phyloP scores from a whole-genome alignment of 2,113 vertebrate genomes.

The Dicentrarchus labrax region DNA sequence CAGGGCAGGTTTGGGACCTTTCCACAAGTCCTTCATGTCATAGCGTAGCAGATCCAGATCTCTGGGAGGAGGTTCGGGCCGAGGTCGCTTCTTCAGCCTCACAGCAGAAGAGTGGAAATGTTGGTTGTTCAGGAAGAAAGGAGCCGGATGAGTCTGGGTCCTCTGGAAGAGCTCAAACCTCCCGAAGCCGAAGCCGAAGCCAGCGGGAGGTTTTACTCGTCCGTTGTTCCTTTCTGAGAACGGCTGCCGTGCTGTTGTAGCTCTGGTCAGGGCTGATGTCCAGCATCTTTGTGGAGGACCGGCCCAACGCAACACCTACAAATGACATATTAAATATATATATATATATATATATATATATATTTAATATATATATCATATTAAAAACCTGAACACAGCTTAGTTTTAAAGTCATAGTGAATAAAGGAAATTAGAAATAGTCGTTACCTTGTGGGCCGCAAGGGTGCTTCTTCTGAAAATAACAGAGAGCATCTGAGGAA shows the following conservation, averaged over 20 bases:
- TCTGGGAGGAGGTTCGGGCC: constrained; percentile 53
- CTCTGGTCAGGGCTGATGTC: constrained; percentile 23
- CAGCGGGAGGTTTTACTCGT: neutral
- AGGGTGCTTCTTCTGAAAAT: constrained; percentile 50
- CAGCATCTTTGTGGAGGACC: constrained; percentile 50
- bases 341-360: too few relatives aligned
- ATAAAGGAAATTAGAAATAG: neutral
- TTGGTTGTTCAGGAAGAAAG: constrained; percentile 13
- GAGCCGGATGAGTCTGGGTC: neutral
- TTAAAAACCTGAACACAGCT: neutral
- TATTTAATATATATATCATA: too few relatives aligned
- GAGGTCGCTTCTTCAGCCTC: constrained; percentile 63
- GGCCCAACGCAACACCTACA: constrained; percentile 48
- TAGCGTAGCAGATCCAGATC: constrained; percentile 75
- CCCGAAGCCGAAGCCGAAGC: constrained; percentile 1
- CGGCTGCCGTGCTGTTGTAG: constrained; percentile 5
- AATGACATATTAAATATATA: too few relatives aligned
- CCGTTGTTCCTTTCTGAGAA: neutral
- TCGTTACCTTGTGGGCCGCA: constrained; percentile 61
- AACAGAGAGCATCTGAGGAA: constrained; percentile 64
- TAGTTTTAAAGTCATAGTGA: neutral
- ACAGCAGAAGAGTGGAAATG: constrained; percentile 67
- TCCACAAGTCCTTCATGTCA: constrained; percentile 80
- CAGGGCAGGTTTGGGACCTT: constrained; percentile 90
- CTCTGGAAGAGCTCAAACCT: constrained; percentile 14